These are phyloP conservation scores for Tragelaphus scriptus DNA, from an alignment of 2,113 vertebrate genomes.

Conservation along the genomic window DNA sequence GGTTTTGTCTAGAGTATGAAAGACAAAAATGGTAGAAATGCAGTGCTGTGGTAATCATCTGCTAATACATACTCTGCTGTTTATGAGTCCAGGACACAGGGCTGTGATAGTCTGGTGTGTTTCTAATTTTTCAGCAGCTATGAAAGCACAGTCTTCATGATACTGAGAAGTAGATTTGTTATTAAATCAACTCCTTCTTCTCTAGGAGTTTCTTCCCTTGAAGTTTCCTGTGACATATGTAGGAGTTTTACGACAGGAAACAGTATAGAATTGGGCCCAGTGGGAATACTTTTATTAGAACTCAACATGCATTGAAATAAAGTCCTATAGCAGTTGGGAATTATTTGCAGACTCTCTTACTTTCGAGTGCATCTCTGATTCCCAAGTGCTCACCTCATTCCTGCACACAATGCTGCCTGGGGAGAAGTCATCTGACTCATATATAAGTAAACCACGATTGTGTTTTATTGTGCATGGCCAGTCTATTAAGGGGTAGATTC, in stretches of 20 bases:
- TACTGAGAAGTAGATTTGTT: not conserved
- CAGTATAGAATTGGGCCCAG: not conserved
- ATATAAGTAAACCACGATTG: not conserved
- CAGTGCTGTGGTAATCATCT: not conserved
- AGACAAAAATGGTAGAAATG: not conserved
- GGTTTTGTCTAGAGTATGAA: not conserved
- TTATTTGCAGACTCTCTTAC: constrained; percentile 8
- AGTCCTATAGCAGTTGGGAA: constrained; percentile 17
- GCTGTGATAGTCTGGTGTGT: not conserved
- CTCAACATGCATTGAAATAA: not conserved
- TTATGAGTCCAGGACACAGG: not conserved
- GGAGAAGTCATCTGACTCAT: not conserved
- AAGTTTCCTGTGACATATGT: constrained; percentile 30
- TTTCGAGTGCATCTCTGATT: constrained; percentile 26
- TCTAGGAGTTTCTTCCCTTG: constrained; percentile 25
- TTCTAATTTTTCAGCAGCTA: constrained; percentile 11
- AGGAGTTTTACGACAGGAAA: constrained; percentile 50
- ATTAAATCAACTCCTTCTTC: constrained; percentile 32
- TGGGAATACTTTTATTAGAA: constrained; percentile 52
- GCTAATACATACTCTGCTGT: not conserved
- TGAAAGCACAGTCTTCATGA: not conserved
- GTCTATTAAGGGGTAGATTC: not conserved
- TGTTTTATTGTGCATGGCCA: not conserved
- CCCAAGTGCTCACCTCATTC: not conserved
- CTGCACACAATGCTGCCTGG: not conserved